Conservation (phyloP, 2,797 vertebrate genomes). For the Sebastes jordani region DNA sequence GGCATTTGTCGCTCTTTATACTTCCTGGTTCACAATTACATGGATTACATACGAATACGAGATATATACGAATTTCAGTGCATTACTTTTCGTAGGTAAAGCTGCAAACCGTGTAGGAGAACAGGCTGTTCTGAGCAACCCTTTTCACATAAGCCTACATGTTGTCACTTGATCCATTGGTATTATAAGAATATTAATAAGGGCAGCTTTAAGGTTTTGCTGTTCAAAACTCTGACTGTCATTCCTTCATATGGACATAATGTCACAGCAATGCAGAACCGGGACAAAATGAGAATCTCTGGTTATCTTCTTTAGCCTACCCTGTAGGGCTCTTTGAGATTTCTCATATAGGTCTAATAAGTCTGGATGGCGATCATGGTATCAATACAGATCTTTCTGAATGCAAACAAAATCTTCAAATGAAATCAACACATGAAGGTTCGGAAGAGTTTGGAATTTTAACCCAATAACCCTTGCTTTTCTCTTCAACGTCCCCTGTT, state of each 20-base stretch:
- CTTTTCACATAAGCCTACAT: background rate
- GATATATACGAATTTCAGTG: too few species aligned
- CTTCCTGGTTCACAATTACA: too few species aligned
- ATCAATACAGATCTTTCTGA: background rate
- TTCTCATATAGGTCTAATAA: background rate
- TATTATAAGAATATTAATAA: background rate
- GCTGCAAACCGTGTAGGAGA: too few species aligned
- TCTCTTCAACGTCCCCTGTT: slow-evolving; percentile 19
- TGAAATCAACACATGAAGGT: slow-evolving; percentile 5
- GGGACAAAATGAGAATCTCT: background rate
- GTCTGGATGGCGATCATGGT: background rate
- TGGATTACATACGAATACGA: too few species aligned
- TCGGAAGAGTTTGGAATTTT: slow-evolving; percentile 17
- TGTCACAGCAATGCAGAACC: background rate
- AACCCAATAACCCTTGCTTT: slow-evolving; percentile 36
- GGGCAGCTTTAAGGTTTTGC: background rate
- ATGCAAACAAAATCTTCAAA: slow-evolving; percentile 1
- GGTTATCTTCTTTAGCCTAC: too few species aligned
- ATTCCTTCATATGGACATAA: background rate
- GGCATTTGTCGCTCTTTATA: too few species aligned
- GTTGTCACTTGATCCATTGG: background rate
- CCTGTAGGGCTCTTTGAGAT: background rate
- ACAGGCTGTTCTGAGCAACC: too few species aligned
- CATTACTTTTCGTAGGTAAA: too few species aligned
- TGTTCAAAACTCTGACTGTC: background rate